phyloP scores from a whole-genome alignment of 1,140 invertebrate species.

The Nasonia vitripennis region DNA sequence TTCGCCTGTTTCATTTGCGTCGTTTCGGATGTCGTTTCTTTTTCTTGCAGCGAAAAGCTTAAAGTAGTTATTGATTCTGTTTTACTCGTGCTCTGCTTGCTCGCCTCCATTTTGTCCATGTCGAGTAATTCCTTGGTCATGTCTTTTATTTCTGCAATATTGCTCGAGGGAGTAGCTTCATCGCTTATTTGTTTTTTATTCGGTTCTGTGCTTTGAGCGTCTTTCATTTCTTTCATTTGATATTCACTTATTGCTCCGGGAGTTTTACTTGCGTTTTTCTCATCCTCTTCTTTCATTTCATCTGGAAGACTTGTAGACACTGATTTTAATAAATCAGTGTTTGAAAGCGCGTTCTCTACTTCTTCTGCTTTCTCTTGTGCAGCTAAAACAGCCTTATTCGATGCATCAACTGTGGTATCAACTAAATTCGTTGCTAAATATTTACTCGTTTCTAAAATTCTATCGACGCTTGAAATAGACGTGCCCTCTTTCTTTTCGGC shows the following conservation, averaged over 20 bases:
- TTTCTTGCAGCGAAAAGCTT: background rate
- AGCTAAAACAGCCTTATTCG: background rate
- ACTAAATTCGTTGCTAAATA: background rate
- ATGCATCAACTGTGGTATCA: background rate
- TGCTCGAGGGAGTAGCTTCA: too few species aligned
- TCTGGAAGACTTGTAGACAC: conserved; percentile 14
- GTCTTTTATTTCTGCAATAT: background rate
- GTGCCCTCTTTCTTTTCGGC: background rate
- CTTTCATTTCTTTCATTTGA: background rate
- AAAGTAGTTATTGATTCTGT: conserved; percentile 27
- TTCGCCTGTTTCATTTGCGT: background rate
- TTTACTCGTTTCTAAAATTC: background rate
- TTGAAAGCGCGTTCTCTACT: background rate
- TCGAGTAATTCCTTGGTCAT: background rate
- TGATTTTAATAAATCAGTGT: conserved; percentile 1
- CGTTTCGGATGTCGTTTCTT: background rate
- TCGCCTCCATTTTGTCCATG: background rate
- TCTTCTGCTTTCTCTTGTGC: background rate
- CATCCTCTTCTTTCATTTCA: background rate
- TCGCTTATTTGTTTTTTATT: background rate
- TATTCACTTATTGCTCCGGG: background rate
- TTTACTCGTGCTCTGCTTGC: background rate
- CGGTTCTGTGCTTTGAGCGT: background rate
- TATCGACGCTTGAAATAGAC: background rate
- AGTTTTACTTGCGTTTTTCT: conserved; percentile 31